Evolutionary conservation across 2,797 vertebrate species (phyloP), one percentile per base, ranked within the genome.

Genomic region (Zalophus californianus): DNA sequence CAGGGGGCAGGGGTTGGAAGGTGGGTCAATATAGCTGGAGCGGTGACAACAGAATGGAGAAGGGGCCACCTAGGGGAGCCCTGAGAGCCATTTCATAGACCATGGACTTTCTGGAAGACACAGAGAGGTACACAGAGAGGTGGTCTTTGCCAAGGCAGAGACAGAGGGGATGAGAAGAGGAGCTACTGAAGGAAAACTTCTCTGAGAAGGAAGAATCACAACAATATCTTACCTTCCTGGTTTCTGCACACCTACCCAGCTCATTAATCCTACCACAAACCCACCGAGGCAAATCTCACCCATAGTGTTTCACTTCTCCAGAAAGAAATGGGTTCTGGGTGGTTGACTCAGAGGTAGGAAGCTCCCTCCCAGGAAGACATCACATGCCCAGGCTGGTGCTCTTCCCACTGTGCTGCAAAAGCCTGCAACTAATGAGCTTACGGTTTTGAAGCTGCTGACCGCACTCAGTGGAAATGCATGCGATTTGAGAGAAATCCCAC

Each of bases 401-500:
- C 35, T 41, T 21, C 16, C 66, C 13, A 8, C 70, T 9, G 0
- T 5, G 11, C 32, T 1, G 1, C 11, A 3, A 27, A 27, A 8
- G 25, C 20, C 60, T 90, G 8, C 7, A 4, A 64, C 50, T 88
- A 85, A 79, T 5, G 2, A 86, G 88, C 41, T 68, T 38, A 35
- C 1, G 20, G 3, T 20, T 93, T 48, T 35, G 44, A 92, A 95
- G 66, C 50, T 82, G 41, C 66, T 62, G 54, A 68, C n/a, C 2
- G 0, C 14, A 54, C n/a, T 66, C 52, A 6, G 29, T 82, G 52
- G 58, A 94, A 75, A 68, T 35, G 14, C 2, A 3, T 52, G 20
- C 13, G 52, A 96, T 86, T 79, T 56, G 72, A 96, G 77, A 90
- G 92, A 54, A 94, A 90, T 66, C 52, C 75, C 68, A 41, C 56